Evolutionary conservation across 2,888 invertebrate species (phyloP).

Genomic region (Blastobasis adustella): DNA sequence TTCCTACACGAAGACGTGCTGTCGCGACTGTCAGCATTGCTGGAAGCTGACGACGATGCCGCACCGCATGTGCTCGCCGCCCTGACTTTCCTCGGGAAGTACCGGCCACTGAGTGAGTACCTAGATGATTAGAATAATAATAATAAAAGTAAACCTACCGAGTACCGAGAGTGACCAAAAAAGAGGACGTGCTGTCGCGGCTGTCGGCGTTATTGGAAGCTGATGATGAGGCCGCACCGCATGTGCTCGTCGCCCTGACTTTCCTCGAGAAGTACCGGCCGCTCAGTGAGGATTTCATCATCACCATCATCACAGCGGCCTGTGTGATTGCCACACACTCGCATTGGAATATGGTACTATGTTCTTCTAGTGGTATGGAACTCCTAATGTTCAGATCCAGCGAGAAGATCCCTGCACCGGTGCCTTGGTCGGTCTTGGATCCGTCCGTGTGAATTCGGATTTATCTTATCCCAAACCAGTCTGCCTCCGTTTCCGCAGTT

Average conservation of each 20-base stretch:
- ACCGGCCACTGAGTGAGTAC: slow-evolving; percentile 86
- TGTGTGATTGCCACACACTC: too few relatives aligned
- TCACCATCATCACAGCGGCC: too few relatives aligned
- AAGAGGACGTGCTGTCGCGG: slow-evolving; percentile 86
- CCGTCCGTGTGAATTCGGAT: too few relatives aligned
- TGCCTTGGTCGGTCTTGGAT: too few relatives aligned
- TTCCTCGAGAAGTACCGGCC: slow-evolving; percentile 92
- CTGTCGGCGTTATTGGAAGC: slow-evolving; percentile 85
- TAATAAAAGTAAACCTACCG: too few relatives aligned
- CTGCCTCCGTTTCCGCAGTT: too few relatives aligned
- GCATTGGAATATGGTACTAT: too few relatives aligned
- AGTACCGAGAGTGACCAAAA: too few relatives aligned
- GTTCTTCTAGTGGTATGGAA: too few relatives aligned
- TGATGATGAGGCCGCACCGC: slow-evolving; percentile 81
- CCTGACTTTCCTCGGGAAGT: slow-evolving; percentile 91
- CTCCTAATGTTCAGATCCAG: too few relatives aligned
- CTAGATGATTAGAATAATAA: slow-evolving; percentile 67
- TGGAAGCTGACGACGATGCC: slow-evolving; percentile 88
- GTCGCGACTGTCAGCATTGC: slow-evolving; percentile 82
- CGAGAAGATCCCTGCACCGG: too few relatives aligned
- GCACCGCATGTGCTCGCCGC: slow-evolving; percentile 89
- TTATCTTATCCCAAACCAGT: too few relatives aligned
- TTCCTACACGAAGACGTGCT: slow-evolving; percentile 91
- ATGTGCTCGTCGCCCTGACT: slow-evolving; percentile 88
- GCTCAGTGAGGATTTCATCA: slow-evolving; percentile 81